These are phyloP conservation scores for Lagria hirta DNA, from an alignment of 2,888 invertebrate species.

Conservation along the genomic window DNA sequence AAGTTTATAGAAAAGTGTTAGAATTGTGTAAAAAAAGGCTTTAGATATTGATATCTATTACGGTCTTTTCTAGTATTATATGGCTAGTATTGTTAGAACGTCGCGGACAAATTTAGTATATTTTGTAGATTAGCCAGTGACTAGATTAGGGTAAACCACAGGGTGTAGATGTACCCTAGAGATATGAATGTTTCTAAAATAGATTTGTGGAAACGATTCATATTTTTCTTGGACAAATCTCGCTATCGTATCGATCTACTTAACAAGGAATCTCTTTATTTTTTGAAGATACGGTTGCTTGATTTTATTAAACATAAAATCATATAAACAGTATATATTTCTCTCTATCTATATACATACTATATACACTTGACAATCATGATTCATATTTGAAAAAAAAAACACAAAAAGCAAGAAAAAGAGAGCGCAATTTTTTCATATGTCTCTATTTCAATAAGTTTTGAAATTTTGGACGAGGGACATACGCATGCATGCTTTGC, in stretches of 20 bases:
- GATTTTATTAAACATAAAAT: constrained; percentile 29
- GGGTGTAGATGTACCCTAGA: constrained; percentile 56
- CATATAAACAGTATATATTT: constrained; percentile 42
- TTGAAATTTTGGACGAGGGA: constrained; percentile 40
- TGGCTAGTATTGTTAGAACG: constrained; percentile 51
- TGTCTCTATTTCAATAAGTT: constrained; percentile 35
- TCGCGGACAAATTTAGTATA: constrained; percentile 49
- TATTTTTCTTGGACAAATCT: constrained; percentile 34
- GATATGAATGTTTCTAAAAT: constrained; percentile 41
- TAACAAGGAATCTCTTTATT: constrained; percentile 27
- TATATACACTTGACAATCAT: constrained; percentile 56
- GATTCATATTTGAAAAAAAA: constrained; percentile 37
- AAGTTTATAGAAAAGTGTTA: constrained; percentile 49
- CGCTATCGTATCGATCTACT: constrained; percentile 33
- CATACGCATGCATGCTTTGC: constrained; percentile 56
- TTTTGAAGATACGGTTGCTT: constrained; percentile 24
- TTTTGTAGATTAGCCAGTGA: constrained; percentile 51
- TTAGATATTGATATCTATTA: no score
- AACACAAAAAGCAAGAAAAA: constrained; percentile 39
- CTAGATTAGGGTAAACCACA: constrained; percentile 53
- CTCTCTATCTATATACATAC: constrained; percentile 45
- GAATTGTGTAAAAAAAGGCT: constrained; percentile 9
- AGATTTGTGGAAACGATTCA: constrained; percentile 28
- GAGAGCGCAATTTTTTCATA: constrained; percentile 37
- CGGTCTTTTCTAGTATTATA: constrained; percentile 40